phyloP scores from a whole-genome alignment of 2,797 vertebrate genomes.

The Gymnodraco acuticeps region DNA sequence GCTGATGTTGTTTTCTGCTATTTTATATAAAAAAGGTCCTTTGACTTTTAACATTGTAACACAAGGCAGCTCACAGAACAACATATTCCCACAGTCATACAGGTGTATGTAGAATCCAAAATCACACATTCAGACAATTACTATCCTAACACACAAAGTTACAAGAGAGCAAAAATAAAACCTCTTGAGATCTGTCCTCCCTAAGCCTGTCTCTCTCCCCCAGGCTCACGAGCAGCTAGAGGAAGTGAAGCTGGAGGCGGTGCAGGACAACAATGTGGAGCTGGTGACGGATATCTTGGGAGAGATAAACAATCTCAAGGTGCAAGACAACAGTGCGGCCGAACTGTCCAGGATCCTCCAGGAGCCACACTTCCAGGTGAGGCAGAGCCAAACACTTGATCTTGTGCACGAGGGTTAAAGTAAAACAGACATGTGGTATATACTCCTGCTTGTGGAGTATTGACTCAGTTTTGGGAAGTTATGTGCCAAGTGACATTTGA shows the following conservation, averaged over 20 bases:
- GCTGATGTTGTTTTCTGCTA: conserved; percentile 32
- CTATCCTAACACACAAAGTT: no score
- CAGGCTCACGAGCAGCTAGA: conserved; percentile 95
- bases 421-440: neutral
- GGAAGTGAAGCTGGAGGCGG: conserved; percentile 96
- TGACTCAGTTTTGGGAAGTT: neutral
- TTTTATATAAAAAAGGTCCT: conserved; percentile 28
- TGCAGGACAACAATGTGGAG: conserved; percentile 98
- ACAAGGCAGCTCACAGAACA: neutral
- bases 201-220: conserved; percentile 38
- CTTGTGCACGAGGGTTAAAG: neutral
- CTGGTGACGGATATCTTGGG: conserved; percentile 97
- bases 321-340: conserved; percentile 90
- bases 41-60: conserved; percentile 16
- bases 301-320: conserved; percentile 90
- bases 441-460: neutral
- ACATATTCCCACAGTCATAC: neutral
- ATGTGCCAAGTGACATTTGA: neutral
- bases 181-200: neutral
- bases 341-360: conserved; percentile 95
- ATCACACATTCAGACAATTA: neutral
- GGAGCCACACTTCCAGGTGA: conserved; percentile 97
- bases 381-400: neutral
- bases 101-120: neutral
- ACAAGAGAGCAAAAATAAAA: neutral